phyloP scores from a whole-genome alignment of 53 echinoderm and acorn worm species.

The Echinarachnius parma region DNA sequence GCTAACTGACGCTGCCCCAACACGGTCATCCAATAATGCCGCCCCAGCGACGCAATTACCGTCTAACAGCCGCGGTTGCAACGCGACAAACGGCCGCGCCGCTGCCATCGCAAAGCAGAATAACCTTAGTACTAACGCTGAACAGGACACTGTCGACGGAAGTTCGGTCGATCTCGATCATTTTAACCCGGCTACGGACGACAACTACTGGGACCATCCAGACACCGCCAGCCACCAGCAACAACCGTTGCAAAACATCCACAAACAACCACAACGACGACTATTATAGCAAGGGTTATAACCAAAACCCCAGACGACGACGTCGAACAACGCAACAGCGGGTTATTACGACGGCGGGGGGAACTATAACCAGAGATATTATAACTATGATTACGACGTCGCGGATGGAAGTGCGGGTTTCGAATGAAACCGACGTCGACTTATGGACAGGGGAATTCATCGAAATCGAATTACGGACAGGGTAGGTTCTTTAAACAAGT shows the following conservation, averaged over 20 bases:
- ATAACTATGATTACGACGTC: conserved; percentile 29
- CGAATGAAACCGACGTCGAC: conserved; percentile 6
- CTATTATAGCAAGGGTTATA: background rate
- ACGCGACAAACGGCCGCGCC: no score
- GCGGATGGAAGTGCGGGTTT: background rate
- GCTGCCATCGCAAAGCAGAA: no score
- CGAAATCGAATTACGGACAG: background rate
- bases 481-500: no score
- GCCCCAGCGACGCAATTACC: no score
- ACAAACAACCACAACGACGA: background rate
- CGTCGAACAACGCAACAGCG: background rate
- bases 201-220: conserved; percentile 20
- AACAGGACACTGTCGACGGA: no score
- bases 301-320: no score
- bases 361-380: conserved; percentile 14
- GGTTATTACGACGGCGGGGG: background rate
- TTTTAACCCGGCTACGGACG: conserved; percentile 14
- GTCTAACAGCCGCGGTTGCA: no score
- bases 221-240: background rate
- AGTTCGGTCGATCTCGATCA: conserved; percentile 5
- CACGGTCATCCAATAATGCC: no score
- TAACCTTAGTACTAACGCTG: no score
- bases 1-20: background rate
- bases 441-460: conserved; percentile 1
- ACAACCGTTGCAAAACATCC: no score